Conservation (phyloP, 2,797 vertebrate species). For the Otolemur crassicaudatus region DNA sequence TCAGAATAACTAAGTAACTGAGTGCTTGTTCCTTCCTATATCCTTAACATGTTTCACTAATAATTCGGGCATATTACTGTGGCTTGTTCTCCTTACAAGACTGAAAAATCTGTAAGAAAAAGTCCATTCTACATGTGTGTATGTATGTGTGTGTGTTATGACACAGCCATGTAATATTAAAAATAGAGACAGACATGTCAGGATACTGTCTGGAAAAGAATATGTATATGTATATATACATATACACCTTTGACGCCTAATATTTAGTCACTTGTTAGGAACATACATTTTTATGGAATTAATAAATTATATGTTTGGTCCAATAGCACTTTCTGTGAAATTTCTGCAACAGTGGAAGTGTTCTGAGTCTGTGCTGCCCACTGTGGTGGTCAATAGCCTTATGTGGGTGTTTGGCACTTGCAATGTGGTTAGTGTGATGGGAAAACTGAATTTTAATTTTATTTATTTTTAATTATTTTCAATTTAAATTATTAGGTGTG, state of each 20-base stretch:
- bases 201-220: too few relatives aligned
- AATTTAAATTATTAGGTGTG: background rate
- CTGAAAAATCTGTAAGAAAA: background rate
- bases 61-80: background rate
- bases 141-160: background rate
- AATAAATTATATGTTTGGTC: background rate
- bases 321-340: background rate
- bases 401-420: background rate
- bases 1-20: background rate
- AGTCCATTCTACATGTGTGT: background rate
- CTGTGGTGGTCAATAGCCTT: background rate
- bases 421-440: background rate
- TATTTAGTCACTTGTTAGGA: background rate
- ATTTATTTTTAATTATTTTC: conserved; percentile 7
- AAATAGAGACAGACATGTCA: too few relatives aligned
- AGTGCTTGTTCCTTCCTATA: background rate
- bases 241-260: background rate
- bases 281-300: background rate
- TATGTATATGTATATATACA: background rate
- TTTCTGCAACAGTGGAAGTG: background rate
- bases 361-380: background rate
- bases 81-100: background rate
- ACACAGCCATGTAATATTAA: too few relatives aligned
- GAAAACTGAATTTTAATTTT: background rate
- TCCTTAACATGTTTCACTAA: background rate